Evolutionary conservation across 1,140 invertebrate species (phyloP), one percentile per base, ranked within the genome.

Genomic region (Monomorium pharaonis): DNA sequence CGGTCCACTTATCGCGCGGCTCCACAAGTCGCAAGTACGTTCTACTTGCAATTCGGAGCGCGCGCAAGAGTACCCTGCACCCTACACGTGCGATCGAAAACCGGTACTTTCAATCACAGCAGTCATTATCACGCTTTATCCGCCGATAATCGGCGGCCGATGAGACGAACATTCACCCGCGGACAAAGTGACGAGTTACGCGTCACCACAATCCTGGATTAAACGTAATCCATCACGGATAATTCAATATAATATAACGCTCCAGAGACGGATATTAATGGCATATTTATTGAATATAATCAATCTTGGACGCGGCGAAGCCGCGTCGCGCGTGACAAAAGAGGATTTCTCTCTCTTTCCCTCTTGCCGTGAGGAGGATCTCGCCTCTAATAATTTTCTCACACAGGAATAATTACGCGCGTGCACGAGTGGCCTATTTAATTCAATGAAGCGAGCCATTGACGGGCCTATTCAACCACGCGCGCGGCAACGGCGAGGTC

Each of bases 1-100:
- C 94, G 93, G 93, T 94, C 93, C 92, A 94, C 93, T 93, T 94
- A 92, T 91, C 90, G 72, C 90, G 72, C 90, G 81, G 33, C 89
- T 86, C 56, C 77, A n/a, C n/a, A 85, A 77, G 85, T 85, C 60
- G 63, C 89, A 85, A 87, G 63, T 78, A 85, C 76, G 86, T 89
- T 89, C 89, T 80, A 81, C 88, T 87, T 86, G 86, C 88, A 84
- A 90, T 90, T 90, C 87, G 88, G 89, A 85, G 76, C 89, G 75
- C 81, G 76, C 49, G 65, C 63, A 63, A 72, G 60, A 51, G 33
- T 51, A 63, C n/a, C n/a, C 44, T 69, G 76, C 76, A 51, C 62
- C 76, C 76, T 80, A 54, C 14, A n/a, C n/a, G n/a, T n/a, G 62
- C 44, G 30, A 80, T 33, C 27, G 60, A 80, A 80, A 69, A 67